phyloP scores from a whole-genome alignment of 1,140 invertebrate genomes.

The Varroa destructor region DNA sequence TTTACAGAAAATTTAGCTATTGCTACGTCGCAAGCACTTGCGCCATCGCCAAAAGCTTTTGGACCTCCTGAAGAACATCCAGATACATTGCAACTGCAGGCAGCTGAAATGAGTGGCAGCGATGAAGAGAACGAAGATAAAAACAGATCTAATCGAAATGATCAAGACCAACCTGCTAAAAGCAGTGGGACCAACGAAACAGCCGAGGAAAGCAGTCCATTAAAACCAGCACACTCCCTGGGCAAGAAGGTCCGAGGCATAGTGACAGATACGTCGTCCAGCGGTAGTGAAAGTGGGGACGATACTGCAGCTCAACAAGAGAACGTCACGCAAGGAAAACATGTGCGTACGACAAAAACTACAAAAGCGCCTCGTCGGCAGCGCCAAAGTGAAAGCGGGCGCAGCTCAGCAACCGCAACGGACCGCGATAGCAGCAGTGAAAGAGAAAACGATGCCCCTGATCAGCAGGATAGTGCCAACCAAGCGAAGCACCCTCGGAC shows the following conservation, averaged over 20 bases:
- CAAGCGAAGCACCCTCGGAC: too few relatives aligned
- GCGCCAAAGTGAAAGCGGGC: too few relatives aligned
- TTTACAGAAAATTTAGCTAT: too few relatives aligned
- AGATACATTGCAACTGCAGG: conserved; percentile 6
- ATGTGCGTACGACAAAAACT: background rate
- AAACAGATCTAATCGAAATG: background rate
- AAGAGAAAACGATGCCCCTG: too few relatives aligned
- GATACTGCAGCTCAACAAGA: conserved; percentile 11
- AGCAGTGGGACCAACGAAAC: too few relatives aligned
- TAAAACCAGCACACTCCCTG: too few relatives aligned
- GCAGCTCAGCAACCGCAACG: too few relatives aligned
- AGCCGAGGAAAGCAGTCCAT: too few relatives aligned
- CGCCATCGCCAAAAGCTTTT: background rate
- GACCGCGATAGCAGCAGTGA: too few relatives aligned
- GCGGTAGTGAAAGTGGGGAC: conserved; percentile 14
- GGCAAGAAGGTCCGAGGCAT: conserved; percentile 18
- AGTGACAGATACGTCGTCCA: background rate
- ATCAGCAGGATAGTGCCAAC: too few relatives aligned
- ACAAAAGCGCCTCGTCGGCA: too few relatives aligned
- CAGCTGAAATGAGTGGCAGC: conserved; percentile 12
- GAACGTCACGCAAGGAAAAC: background rate
- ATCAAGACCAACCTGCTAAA: background rate
- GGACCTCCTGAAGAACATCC: background rate
- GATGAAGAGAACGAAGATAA: conserved; percentile 1
- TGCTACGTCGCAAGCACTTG: too few relatives aligned